Evolutionary conservation across 2,113 vertebrate genomes (phyloP).

Genomic region (Condylura cristata): DNA sequence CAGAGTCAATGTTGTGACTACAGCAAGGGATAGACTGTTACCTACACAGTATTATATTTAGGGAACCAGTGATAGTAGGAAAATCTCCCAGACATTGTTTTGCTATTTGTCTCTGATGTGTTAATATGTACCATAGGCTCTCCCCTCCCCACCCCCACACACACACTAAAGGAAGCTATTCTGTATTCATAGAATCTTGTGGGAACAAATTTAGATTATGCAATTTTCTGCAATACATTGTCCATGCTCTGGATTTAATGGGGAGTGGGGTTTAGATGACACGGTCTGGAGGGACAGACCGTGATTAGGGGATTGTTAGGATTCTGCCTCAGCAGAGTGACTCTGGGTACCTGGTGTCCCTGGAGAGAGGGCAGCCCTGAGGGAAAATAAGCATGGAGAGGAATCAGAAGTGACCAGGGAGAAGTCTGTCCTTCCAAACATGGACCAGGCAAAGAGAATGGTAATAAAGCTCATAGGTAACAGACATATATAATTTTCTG

Average conservation of each 20-base stretch:
- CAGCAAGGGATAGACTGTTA: background rate
- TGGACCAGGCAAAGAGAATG: background rate
- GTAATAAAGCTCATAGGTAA: background rate
- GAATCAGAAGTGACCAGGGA: background rate
- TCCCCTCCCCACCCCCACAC: background rate
- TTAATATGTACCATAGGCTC: background rate
- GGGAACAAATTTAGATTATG: background rate
- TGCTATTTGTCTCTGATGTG: background rate
- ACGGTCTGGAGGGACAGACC: background rate
- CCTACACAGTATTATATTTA: background rate
- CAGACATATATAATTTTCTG: background rate
- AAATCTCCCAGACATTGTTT: background rate
- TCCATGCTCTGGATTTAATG: background rate
- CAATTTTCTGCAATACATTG: background rate
- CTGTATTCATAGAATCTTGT: background rate
- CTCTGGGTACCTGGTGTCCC: background rate
- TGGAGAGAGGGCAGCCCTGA: background rate
- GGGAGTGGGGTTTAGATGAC: background rate
- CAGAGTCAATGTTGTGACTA: no score
- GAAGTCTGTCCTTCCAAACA: background rate
- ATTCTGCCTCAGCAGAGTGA: background rate
- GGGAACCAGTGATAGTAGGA: no score
- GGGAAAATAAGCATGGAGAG: background rate
- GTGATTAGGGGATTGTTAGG: background rate
- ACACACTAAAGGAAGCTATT: background rate